Evolutionary conservation across 2,797 vertebrate genomes (phyloP), one percentile per base, ranked within the genome.

Genomic region (Natrix natrix): DNA sequence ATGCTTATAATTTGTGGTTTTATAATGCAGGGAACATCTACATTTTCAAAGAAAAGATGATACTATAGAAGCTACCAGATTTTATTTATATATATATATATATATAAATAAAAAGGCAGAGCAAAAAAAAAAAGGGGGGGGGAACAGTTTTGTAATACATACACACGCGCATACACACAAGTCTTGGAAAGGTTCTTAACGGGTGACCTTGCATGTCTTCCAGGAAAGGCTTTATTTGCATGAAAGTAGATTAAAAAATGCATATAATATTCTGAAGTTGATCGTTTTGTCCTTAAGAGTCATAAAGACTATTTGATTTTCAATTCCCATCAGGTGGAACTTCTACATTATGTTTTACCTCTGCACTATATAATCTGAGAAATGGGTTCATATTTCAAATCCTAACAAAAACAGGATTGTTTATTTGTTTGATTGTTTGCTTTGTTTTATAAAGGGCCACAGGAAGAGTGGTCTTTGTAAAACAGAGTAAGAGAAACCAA

Each of bases 1-100:
- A 97, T 91, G 96, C 97, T 97, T 97, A 96, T 97, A 97, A 97
- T 97, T 97, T 97, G 97, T 97, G 93, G 96, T 93, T 97, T 98
- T 97, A 97, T 97, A 98, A 98, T 97, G 95, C 96, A 97, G 95
- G 95, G 94, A 94, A 94, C 96, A 97, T 97, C 96, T 95, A 94
- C 86, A 93, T 97, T 97, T 97, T 97, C 95, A 98, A 96, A 97
- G 96, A 96, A 96, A 95, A 95, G 88, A 97, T 95, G 96, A 96
- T 95, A 95, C 94, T 63, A 96, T 74, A 94, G 93, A 94, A 97
- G 87, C 92, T 94, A 94, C 93, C 66, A 95, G 92, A 63, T 91
- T 89, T 56, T 17, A 60, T 24, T 1, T 37, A 37, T 37, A 37
- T 37, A 20, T n/a, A n/a, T n/a, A n/a, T n/a, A 60, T 24, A 6